These are phyloP conservation scores for Mesoclemmys tuberculata DNA, from an alignment of 2,113 vertebrate genomes.

Conservation along the genomic window DNA sequence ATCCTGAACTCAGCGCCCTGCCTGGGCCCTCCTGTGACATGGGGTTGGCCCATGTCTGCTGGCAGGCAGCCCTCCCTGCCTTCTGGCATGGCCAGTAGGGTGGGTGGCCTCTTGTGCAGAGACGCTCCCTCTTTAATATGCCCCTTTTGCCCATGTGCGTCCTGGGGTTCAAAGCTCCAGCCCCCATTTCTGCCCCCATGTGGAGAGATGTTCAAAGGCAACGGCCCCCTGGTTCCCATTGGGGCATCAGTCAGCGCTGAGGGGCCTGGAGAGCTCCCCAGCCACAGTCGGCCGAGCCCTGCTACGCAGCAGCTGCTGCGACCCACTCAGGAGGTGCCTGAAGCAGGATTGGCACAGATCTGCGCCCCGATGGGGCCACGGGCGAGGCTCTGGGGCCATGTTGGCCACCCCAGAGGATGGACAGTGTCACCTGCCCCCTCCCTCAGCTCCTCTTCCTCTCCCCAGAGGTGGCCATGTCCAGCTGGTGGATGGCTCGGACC, in stretches of 20 bases:
- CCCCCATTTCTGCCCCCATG: too few relatives aligned
- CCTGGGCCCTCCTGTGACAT: not conserved
- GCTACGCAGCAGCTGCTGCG: too few relatives aligned
- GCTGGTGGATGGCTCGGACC: slow-evolving; percentile 90
- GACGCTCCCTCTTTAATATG: too few relatives aligned
- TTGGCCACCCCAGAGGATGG: not conserved
- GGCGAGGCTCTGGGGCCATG: not conserved
- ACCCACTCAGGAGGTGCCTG: not conserved
- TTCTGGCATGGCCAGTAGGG: not conserved
- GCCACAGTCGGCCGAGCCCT: not conserved
- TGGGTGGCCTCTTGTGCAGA: too few relatives aligned
- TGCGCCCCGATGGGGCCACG: not conserved
- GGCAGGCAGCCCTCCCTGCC: too few relatives aligned
- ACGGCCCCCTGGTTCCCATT: too few relatives aligned
- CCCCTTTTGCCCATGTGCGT: too few relatives aligned
- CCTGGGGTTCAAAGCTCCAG: too few relatives aligned
- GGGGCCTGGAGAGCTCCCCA: not conserved
- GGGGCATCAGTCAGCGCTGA: too few relatives aligned
- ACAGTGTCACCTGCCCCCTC: not conserved
- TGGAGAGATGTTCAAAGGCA: too few relatives aligned
- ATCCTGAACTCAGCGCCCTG: not conserved
- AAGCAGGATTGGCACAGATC: not conserved
- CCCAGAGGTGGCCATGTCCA: slow-evolving; percentile 91
- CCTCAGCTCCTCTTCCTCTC: rapidly evolving
- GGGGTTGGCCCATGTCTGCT: too few relatives aligned